Evolutionary conservation across 1,140 invertebrate species (phyloP), one percentile per base, ranked within the genome.

Genomic region (Capitella teleta): DNA sequence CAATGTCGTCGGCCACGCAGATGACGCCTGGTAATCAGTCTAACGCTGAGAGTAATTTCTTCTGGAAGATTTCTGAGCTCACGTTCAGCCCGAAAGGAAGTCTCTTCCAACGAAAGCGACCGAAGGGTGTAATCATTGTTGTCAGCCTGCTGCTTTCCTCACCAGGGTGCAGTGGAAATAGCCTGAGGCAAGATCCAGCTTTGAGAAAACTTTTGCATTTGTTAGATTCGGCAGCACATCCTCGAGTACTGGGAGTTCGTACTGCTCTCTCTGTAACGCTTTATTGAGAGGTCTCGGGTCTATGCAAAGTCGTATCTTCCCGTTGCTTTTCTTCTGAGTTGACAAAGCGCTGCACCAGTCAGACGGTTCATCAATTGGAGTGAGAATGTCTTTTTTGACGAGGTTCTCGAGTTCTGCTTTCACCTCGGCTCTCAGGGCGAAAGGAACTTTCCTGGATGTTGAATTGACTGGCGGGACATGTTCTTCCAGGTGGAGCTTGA

Each of bases 1-100:
- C 19, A n/a, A 4, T 34, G 28, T 51, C 49, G 51, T 73, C 72
- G 51, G 71, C 67, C 18, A 71, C 55, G 51, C 60, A 66, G 5
- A 64, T 53, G 25, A 71, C 58, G 42, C 70, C 64, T 21, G 56
- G 37, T 10, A 74, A 51, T 26, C 59, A 59, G 40, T 59, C 52
- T 32, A 70, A 59, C 42, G 64, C 61, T 49, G 61, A 44, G 8
- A 28, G 30, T 37, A 62, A 58, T 23, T 49, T 26, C 46, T 55
- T 54, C 44, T 70, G 62, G 57, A 72, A 75, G 2, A 64, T 54
- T 51, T 68, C 67, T 14, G 43, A 30, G 38, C 28, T 45, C 14
- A 56, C 54, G 5, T 38, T 46, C 5, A 47, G n/a, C 8, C 57
- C 57, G 36, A 57, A 60, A 12, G 57, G 59, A 28, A 57, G 40